Conservation (phyloP, 2,113 vertebrate species). For the Anser brachyrhynchus region DNA sequence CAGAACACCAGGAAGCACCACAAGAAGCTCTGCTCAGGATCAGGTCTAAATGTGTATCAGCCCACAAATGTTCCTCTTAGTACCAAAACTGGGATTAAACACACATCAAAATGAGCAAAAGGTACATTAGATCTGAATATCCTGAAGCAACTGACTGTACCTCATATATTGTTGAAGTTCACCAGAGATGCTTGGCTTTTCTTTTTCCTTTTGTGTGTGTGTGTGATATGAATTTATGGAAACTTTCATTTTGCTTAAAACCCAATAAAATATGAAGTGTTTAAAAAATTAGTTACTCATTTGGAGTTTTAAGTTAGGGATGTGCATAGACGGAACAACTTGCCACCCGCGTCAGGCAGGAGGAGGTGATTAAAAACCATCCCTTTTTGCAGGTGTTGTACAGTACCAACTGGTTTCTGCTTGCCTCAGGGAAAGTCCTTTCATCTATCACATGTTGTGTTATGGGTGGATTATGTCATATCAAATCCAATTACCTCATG, state of each 20-base stretch:
- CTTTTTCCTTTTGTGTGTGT: not conserved
- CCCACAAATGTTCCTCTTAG: not conserved
- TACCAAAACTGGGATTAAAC: not conserved
- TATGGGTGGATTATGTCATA: slow-evolving; percentile 58
- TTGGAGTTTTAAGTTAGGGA: slow-evolving; percentile 16
- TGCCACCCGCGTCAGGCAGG: not conserved
- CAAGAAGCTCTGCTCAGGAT: not conserved
- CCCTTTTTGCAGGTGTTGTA: not conserved
- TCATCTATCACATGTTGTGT: slow-evolving; percentile 48
- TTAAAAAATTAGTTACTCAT: slow-evolving; percentile 44
- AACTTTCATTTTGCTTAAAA: slow-evolving; percentile 1
- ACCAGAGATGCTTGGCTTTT: not conserved
- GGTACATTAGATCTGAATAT: not conserved
- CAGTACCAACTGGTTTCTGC: slow-evolving; percentile 21
- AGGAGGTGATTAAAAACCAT: slow-evolving; percentile 35
- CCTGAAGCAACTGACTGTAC: not conserved
- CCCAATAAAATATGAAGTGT: not conserved
- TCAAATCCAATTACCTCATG: slow-evolving; percentile 59
- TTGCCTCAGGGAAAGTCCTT: slow-evolving; percentile 60
- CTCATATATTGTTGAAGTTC: not conserved
- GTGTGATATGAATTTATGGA: not conserved
- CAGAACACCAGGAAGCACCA: not conserved
- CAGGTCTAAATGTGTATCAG: not conserved
- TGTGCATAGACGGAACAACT: slow-evolving; percentile 19
- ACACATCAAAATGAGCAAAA: not conserved